Conservation (phyloP, 2,888 invertebrate species). For the Myathropa florea region DNA sequence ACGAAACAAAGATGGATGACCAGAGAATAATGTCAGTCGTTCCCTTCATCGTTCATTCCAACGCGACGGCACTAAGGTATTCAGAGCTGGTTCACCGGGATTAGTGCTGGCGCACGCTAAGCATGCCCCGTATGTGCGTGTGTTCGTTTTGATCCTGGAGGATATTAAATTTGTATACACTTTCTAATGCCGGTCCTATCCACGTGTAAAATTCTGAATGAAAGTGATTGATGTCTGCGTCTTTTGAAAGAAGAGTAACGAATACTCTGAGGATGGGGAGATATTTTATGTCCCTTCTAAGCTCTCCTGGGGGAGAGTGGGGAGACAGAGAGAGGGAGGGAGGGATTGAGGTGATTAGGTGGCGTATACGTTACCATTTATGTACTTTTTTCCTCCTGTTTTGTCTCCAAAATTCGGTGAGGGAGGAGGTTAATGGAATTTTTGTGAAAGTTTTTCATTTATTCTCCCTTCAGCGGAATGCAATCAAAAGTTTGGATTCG, state of each 20-base stretch:
- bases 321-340: no score
- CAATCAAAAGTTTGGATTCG: slow-evolving; percentile 24
- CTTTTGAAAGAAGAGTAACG: background rate
- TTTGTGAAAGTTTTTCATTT: slow-evolving; percentile 12
- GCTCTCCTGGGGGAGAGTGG: no score
- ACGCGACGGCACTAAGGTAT: background rate
- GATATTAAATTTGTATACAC: slow-evolving; percentile 22
- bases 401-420: background rate
- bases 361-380: slow-evolving; percentile 20
- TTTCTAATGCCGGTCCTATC: background rate
- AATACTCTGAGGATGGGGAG: background rate
- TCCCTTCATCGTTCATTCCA: background rate
- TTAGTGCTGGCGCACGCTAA: slow-evolving; percentile 3
- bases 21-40: slow-evolving; percentile 20
- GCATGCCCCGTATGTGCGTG: background rate
- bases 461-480: background rate
- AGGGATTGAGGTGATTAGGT: background rate
- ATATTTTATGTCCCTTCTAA: slow-evolving; percentile 10
- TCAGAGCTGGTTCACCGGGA: background rate
- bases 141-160: background rate
- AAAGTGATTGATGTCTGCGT: slow-evolving; percentile 40
- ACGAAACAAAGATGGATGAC: slow-evolving; percentile 34
- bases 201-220: slow-evolving; percentile 16
- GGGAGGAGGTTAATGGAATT: slow-evolving; percentile 23
- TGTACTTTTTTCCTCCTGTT: background rate